Evolutionary conservation across 1,140 invertebrate species (phyloP), one percentile per base, ranked within the genome.

Genomic region (Monochamus saltuarius): DNA sequence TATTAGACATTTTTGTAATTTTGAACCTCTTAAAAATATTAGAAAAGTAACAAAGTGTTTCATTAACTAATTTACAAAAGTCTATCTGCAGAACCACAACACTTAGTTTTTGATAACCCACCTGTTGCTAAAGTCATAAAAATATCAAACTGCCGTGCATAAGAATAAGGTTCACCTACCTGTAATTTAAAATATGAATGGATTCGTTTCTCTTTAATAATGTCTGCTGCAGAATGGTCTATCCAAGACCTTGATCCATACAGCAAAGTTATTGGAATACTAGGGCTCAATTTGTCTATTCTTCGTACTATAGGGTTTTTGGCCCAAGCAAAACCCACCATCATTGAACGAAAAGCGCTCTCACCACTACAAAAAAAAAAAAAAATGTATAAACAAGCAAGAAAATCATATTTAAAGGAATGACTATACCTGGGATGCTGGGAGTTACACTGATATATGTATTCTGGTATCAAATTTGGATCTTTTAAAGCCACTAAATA

Each of bases 381-480:
- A 19, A 56, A 56, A n/a, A 4, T n/a, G 22, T 49, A 46, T 35
- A 11, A 37, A 13, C 50, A 53, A n/a, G 22, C 8, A 53, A 36
- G 11, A 4, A 49, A 49, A n/a, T 29, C 22, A 29, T 6, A 3
- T 29, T 6, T 29, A 29, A 29, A 29, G 2, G 6, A 3, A 29
- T 29, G 22, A 29, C 22, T 29, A 29, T 79, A 93, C 91, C 89
- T 93, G 14, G 96, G 95, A 51, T 82, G 84, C 78, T 96, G 94
- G 42, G 91, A 88, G 80, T 99, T 99, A 69, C 94, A 97, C 74
- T 98, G 95, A 77, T 96, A 96, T 59, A 99, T 91, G 74, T 99
- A 99, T 67, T 95, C 89, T n/a, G 93, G 87, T 73, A 99, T 89
- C 17, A 90, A 77, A 46, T 81, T 82, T 14, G 86, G 79, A 22